phyloP scores from a whole-genome alignment of 2,888 invertebrate species.

The Pomacea canaliculata region DNA sequence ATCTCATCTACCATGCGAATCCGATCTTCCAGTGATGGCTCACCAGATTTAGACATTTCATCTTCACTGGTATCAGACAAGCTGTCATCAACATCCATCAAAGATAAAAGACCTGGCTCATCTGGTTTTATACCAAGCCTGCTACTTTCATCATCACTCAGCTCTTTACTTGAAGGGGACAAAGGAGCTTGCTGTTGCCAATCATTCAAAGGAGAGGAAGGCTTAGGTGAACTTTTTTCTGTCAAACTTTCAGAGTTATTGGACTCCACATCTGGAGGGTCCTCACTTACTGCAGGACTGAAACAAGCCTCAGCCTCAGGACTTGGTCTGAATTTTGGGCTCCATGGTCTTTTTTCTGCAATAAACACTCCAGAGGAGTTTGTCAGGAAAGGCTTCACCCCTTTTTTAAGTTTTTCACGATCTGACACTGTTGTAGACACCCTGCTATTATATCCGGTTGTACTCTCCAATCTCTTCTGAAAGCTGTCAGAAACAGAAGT shows the following conservation, averaged over 20 bases:
- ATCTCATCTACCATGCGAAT: conserved; percentile 84
- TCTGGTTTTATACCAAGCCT: conserved; percentile 1
- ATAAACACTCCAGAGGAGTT: conserved; percentile 1
- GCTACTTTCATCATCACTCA: conserved; percentile 14
- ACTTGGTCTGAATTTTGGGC: conserved; percentile 23
- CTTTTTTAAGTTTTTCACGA: conserved; percentile 8
- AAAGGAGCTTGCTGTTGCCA: conserved; percentile 26
- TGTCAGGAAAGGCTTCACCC: conserved; percentile 3
- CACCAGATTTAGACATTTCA: conserved; percentile 21
- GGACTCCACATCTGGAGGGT: conserved; percentile 29
- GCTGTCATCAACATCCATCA: conserved; percentile 37
- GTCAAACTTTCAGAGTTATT: conserved; percentile 32
- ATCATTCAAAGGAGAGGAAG: conserved; percentile 23
- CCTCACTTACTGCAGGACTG: conserved; percentile 33
- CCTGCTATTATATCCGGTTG: neutral
- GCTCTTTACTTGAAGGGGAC: conserved; percentile 18
- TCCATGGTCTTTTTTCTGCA: conserved; percentile 12
- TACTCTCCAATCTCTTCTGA: neutral
- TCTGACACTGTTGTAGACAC: neutral
- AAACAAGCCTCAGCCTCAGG: conserved; percentile 31
- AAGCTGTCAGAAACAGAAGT: neutral
- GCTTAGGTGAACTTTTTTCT: conserved; percentile 31
- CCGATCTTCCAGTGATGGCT: conserved; percentile 85
- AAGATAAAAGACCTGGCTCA: conserved; percentile 18
- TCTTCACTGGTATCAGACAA: conserved; percentile 50